Conservation (phyloP, 1,140 invertebrate species). For the Heterodera schachtii region DNA sequence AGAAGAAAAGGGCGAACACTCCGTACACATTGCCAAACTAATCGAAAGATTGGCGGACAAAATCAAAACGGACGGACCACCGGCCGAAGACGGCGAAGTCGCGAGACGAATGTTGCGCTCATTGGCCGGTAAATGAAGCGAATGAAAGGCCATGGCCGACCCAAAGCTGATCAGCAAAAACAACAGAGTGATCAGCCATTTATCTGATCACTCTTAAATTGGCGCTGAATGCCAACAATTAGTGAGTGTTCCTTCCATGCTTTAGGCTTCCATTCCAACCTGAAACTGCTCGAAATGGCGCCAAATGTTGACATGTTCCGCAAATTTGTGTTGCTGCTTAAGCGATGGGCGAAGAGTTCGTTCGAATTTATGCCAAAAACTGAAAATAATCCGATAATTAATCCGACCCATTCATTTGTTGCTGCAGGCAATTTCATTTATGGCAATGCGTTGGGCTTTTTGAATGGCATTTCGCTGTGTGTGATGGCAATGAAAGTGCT, state of each 20-base stretch:
- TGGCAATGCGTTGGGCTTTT: constrained; percentile 5
- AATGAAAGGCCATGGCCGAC: no score
- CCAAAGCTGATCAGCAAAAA: no score
- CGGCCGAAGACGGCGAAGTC: not conserved
- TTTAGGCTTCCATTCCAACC: not conserved
- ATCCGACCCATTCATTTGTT: no score
- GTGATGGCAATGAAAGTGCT: constrained; percentile 10
- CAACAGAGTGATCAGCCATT: no score
- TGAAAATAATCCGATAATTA: no score
- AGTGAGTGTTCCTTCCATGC: no score
- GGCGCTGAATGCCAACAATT: no score
- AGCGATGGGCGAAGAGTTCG: not conserved
- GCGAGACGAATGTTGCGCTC: not conserved
- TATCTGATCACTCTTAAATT: no score
- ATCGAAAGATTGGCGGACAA: not conserved
- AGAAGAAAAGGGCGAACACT: not conserved
- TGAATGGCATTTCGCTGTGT: constrained; percentile 18
- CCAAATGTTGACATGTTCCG: not conserved
- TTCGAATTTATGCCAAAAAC: not conserved
- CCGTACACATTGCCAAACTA: not conserved
- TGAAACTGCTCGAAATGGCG: not conserved
- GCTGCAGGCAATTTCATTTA: constrained; percentile 20
- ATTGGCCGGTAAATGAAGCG: not conserved
- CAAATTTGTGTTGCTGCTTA: not conserved
- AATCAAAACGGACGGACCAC: not conserved